Evolutionary conservation across 2,888 invertebrate species (phyloP), one percentile per base, ranked within the genome.

Genomic region (Epinotia nisella): DNA sequence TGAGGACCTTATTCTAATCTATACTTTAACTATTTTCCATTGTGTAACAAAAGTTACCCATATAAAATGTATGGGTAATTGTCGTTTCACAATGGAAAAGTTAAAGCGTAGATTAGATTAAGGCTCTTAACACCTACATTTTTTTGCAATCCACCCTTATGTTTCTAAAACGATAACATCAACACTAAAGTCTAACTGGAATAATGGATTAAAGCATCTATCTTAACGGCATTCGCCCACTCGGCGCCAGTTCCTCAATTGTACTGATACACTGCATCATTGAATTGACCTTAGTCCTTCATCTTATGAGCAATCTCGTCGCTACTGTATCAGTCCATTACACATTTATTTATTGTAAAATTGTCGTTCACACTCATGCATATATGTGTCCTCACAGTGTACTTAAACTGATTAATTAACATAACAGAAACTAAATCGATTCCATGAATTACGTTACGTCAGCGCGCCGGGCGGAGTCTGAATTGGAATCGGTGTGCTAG

Each of bases 221-320:
- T 76, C 74, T 75, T 80, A 75, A 78, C 78, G 83, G 84, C 84
- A 82, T 77, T 79, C 90, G 88, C 91, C 91, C 90, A 92, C 91
- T 80, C 83, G 79, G 80, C 74, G 76, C 76, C 79, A 79, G 79
- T 79, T 83, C 80, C 80, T 88, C 88, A 92, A 92, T 92, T 92
- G 91, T 87, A 88, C 24, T 53, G 62, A 85, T 86, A 87, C 87
- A 81, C 82, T 81, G 83, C 81, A 77, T 79, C 82, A 82, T 79
- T 82, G 82, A 87, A 85, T 87, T 90, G 91, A 90, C 91, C 92
- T 92, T 88, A 85, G 81, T 86, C 85, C 85, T 86, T 82, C 81
- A 78, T 80, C 75, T 76, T 66, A 70, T 64, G 73, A 73, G 59
- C 70, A 76, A 71, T 65, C 56, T 73, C 39, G 56, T 67, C 59